phyloP scores from a whole-genome alignment of 2,113 vertebrate genomes.

The Peromyscus polionotus region DNA sequence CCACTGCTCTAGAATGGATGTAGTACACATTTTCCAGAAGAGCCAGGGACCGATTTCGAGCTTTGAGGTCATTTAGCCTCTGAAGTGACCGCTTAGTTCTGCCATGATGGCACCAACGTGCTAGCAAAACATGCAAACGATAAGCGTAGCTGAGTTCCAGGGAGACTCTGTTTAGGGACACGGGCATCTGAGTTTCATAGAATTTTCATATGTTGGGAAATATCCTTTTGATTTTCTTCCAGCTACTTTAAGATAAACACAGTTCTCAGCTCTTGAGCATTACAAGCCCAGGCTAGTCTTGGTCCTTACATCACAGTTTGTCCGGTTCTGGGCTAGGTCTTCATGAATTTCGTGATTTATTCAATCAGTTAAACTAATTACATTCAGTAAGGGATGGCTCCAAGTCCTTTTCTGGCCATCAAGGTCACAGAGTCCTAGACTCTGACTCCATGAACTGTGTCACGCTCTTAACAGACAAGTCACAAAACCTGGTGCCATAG shows the following conservation, averaged over 20 bases:
- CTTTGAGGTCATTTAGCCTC: not conserved
- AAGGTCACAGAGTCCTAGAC: not conserved
- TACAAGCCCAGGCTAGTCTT: not conserved
- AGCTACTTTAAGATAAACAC: not conserved
- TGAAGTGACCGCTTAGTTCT: not conserved
- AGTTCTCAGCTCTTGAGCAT: not conserved
- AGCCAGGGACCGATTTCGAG: too few relatives aligned
- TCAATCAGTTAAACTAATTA: not conserved
- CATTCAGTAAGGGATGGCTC: not conserved
- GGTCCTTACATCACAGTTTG: not conserved
- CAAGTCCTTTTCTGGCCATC: not conserved
- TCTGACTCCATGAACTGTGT: not conserved
- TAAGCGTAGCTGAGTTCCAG: not conserved
- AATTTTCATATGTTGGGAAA: not conserved
- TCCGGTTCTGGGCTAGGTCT: not conserved
- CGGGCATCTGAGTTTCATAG: not conserved
- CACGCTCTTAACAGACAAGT: not conserved
- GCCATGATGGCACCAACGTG: fast-evolving
- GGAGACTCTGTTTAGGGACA: not conserved
- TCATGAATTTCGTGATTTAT: not conserved
- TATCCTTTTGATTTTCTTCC: not conserved
- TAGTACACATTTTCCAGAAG: not conserved
- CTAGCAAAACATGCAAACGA: fast-evolving
- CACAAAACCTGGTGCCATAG: not conserved
- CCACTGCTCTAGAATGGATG: not conserved